Conservation (phyloP, 2,113 vertebrate species). For the Burhinus bistriatus region DNA sequence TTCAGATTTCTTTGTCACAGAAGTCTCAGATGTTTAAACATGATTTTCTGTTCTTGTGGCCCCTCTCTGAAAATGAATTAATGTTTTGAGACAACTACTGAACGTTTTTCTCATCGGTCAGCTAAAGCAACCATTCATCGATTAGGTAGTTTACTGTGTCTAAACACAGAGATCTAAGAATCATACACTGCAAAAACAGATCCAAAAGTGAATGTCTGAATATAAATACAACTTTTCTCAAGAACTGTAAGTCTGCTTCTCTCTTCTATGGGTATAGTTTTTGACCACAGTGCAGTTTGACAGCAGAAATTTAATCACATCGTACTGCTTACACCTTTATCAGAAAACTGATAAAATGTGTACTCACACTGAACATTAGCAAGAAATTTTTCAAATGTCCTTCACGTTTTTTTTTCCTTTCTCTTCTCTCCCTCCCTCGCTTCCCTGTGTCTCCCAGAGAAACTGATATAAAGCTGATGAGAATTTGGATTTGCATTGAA, state of each 20-base stretch:
- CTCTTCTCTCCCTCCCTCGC: not conserved
- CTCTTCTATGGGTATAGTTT: not conserved
- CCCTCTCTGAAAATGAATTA: not conserved
- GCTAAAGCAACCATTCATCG: not conserved
- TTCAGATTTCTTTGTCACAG: not conserved
- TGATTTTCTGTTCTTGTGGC: not conserved
- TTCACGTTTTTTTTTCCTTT: slow-evolving; percentile 44
- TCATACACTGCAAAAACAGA: not conserved
- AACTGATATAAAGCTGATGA: slow-evolving; percentile 58
- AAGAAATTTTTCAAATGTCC: slow-evolving; percentile 66
- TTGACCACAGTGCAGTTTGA: not conserved
- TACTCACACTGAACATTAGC: slow-evolving; percentile 1
- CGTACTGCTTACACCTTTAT: slow-evolving; percentile 18
- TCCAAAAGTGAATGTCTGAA: not conserved
- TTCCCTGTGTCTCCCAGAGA: slow-evolving; percentile 24
- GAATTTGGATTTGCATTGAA: slow-evolving; percentile 71
- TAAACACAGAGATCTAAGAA: not conserved
- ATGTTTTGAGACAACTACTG: not conserved
- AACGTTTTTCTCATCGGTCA: not conserved
- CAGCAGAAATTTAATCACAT: slow-evolving; percentile 19
- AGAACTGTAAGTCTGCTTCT: not conserved
- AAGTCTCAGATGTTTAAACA: not conserved
- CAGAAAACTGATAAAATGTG: slow-evolving; percentile 22
- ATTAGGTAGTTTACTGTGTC: not conserved
- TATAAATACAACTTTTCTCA: not conserved